These are phyloP conservation scores for Castor canadensis DNA, from an alignment of 2,113 vertebrate genomes.

Conservation along the genomic window DNA sequence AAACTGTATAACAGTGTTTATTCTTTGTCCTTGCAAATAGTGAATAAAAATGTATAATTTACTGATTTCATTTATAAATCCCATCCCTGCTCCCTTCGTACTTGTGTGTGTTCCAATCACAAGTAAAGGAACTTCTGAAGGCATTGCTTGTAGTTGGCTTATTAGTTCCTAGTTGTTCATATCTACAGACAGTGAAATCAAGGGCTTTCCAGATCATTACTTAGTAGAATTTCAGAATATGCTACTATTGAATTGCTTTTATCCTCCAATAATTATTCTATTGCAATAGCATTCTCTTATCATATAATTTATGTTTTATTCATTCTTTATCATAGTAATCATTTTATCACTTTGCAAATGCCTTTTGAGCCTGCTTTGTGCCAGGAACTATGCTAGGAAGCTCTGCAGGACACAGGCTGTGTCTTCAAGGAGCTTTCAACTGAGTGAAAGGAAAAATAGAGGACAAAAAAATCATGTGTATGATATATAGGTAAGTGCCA, in stretches of 20 bases:
- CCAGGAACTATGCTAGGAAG: background rate
- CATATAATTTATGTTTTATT: no score
- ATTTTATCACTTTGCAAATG: background rate
- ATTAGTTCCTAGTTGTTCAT: background rate
- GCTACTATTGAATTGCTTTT: background rate
- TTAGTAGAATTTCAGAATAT: background rate
- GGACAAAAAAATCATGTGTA: background rate
- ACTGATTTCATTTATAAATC: background rate
- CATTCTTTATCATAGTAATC: background rate
- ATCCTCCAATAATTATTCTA: background rate
- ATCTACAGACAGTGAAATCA: background rate
- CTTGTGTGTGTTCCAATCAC: background rate
- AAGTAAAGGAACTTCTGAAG: background rate
- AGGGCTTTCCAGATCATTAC: background rate
- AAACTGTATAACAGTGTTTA: background rate
- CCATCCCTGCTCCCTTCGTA: background rate
- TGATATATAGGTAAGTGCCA: background rate
- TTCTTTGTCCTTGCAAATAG: background rate
- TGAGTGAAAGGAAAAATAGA: background rate
- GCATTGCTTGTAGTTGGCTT: background rate
- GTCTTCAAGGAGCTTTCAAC: background rate
- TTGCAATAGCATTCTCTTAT: no score
- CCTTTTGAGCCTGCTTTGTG: background rate
- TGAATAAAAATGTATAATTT: background rate
- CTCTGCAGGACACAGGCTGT: background rate